phyloP scores from a whole-genome alignment of 1,140 invertebrate genomes.

The Eumeta japonica region DNA sequence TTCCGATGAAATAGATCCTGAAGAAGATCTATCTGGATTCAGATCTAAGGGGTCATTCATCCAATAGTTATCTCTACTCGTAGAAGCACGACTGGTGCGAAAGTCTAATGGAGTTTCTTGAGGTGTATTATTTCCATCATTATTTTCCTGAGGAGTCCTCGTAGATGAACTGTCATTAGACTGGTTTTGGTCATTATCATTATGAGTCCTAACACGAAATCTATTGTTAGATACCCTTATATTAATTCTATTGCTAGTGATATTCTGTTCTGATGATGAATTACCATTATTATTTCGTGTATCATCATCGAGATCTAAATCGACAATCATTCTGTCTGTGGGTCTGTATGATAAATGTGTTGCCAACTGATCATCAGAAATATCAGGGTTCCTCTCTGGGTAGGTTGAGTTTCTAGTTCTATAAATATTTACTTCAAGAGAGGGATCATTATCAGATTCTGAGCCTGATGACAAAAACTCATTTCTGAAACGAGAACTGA shows the following conservation, averaged over 20 bases:
- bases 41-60: constrained; percentile 11
- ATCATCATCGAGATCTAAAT: constrained; percentile 19
- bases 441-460: constrained; percentile 44
- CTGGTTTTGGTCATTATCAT: constrained; percentile 15
- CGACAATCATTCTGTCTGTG: constrained; percentile 33
- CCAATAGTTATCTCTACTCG: constrained; percentile 4
- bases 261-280: constrained; percentile 6
- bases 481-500: constrained; percentile 20
- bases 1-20: constrained; percentile 22
- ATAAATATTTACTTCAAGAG: constrained; percentile 41
- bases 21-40: constrained; percentile 30
- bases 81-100: background rate
- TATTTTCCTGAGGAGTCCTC: too few species aligned
- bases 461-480: constrained; percentile 35
- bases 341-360: constrained; percentile 11
- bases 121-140: background rate
- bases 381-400: constrained; percentile 15
- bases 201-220: constrained; percentile 24
- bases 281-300: background rate
- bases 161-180: constrained; percentile 1
- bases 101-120: background rate
- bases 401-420: constrained; percentile 38
- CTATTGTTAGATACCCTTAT: constrained; percentile 23
- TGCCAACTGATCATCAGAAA: background rate
- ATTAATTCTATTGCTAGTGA: constrained; percentile 18